Percentiles rank a stretch among this genome's conserved stretches.
Conservation (phyloP, 1,140 invertebrate genomes). For the Octopus bimaculoides region DNA sequence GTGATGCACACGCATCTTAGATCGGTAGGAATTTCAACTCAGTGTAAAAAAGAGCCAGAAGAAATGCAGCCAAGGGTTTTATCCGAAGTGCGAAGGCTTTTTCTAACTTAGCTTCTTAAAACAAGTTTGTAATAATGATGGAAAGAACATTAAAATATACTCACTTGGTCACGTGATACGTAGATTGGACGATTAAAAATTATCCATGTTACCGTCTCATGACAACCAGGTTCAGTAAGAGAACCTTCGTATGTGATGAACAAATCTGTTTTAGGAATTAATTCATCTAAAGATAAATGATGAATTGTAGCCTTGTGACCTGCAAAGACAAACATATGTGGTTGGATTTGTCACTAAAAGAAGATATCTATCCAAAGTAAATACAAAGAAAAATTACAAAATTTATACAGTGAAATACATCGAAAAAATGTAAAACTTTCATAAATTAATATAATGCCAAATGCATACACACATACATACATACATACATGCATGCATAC, state of each 20-base stretch:
- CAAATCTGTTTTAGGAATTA: constrained; percentile 31
- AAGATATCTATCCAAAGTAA: no score
- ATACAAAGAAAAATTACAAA: no score
- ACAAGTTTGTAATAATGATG: neutral
- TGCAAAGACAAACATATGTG: neutral
- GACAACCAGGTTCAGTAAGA: constrained; percentile 44
- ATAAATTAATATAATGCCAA: no score
- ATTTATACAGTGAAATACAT: no score
- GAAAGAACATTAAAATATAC: neutral
- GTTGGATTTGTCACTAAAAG: neutral
- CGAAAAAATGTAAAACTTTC: no score
- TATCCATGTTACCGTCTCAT: constrained; percentile 48
- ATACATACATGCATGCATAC: no score
- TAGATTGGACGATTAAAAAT: constrained; percentile 41
- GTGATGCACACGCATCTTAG: no score
- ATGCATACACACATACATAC: no score
- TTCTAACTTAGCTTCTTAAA: neutral
- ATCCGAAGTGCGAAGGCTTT: no score
- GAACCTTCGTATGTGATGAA: constrained; percentile 51
- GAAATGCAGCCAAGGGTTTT: no score
- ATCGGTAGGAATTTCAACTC: no score
- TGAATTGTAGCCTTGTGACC: neutral
- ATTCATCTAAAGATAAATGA: neutral
- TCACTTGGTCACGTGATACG: constrained; percentile 49
- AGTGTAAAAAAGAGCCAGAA: no score